phyloP scores from a whole-genome alignment of 2,797 vertebrate genomes.

The Ctenopoma multispine region DNA sequence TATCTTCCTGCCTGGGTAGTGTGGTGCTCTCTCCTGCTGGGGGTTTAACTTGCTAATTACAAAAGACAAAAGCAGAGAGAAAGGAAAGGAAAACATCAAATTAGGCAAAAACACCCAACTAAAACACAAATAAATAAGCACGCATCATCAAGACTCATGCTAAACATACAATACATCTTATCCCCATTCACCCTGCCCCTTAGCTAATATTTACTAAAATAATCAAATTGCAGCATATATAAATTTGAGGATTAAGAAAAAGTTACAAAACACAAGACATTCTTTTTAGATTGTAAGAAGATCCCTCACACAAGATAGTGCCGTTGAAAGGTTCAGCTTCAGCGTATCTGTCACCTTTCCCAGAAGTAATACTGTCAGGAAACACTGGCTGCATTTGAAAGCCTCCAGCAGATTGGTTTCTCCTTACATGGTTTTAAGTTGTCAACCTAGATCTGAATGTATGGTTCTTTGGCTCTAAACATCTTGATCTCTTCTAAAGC shows the following conservation, averaged over 20 bases:
- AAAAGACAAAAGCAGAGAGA: slow-evolving; percentile 79
- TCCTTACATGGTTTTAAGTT: slow-evolving; percentile 66
- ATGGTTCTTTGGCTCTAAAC: slow-evolving; percentile 59
- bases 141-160: slow-evolving; percentile 17
- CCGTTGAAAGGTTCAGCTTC: slow-evolving; percentile 74
- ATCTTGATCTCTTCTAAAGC: slow-evolving; percentile 2
- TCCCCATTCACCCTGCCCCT: slow-evolving; percentile 32
- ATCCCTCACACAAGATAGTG: slow-evolving; percentile 66
- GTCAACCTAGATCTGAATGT: slow-evolving; percentile 60
- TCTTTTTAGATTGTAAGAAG: slow-evolving; percentile 66
- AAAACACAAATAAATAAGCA: slow-evolving; percentile 58
- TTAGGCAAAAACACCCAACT: slow-evolving; percentile 57
- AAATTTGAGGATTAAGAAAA: slow-evolving; percentile 46
- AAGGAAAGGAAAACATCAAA: slow-evolving; percentile 74
- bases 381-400: slow-evolving; percentile 76
- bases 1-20: slow-evolving; percentile 80
- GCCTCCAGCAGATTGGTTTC: slow-evolving; percentile 72
- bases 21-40: slow-evolving; percentile 84
- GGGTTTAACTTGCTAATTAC: slow-evolving; percentile 88
- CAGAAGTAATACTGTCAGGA: slow-evolving; percentile 80
- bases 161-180: slow-evolving; percentile 35
- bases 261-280: slow-evolving; percentile 53
- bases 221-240: slow-evolving; percentile 39
- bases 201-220: slow-evolving; percentile 37
- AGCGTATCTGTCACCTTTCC: slow-evolving; percentile 81